Evolutionary conservation across 2,888 invertebrate species (phyloP), one percentile per base, ranked within the genome.

Genomic region (Ophraella communa): DNA sequence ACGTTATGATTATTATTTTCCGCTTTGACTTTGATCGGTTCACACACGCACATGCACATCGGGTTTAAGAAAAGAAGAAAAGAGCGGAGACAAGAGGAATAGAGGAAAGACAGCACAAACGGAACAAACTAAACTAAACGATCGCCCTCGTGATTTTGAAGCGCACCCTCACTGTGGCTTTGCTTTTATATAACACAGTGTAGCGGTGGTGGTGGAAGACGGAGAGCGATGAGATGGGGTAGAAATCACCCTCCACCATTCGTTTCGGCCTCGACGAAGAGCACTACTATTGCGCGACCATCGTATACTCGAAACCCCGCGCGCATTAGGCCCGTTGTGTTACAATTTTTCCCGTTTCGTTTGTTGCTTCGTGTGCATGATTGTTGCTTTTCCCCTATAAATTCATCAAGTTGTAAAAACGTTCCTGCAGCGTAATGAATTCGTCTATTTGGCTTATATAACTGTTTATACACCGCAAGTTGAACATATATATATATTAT

Each of bases 101-200:
- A 72, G 74, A 75, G 77, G 74, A 85, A 81, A 85, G 84, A 84
- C 81, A 82, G 83, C 83, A 71, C 72, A 73, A 73, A 80, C 79
- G 76, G 77, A 80, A 79, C 79, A 78, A 80, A 80, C 81, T 81
- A 81, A 80, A 83, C 83, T 84, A 82, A 84, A 84, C 83, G 84
- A n/a, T 83, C 78, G 83, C 85, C 85, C 84, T 84, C 84, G 85
- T 85, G 85, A 83, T 85, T 84, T 85, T 79, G 85, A 84, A 78
- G 82, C 82, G 80, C 76, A 75, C 78, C 80, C 80, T 73, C 78
- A 78, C 20, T 81, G 77, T 78, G 79, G 80, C 77, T 78, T 71
- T 74, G 81, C 83, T 80, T 85, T 85, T 85, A 86, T 86, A 85
- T 82, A 68, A 66, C 68, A 59, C n/a, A n/a, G n/a, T n/a, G 68